These are phyloP conservation scores for Orgyia antiqua DNA, from an alignment of 2,888 invertebrate genomes.

Conservation along the genomic window DNA sequence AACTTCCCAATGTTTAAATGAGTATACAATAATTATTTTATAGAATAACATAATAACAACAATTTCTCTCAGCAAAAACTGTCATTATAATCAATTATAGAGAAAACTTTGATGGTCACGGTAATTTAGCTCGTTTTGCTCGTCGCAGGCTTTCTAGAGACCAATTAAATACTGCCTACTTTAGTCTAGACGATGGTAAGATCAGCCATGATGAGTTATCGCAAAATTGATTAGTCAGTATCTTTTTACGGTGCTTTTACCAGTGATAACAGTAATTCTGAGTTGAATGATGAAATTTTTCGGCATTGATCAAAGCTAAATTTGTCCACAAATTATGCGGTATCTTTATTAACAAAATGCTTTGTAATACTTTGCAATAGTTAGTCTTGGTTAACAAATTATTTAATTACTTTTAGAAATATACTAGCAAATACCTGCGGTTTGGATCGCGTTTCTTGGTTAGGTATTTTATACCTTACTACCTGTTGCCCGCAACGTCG, in stretches of 20 bases:
- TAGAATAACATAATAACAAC: slow-evolving; percentile 12
- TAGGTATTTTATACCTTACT: too few relatives aligned
- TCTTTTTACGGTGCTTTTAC: slow-evolving; percentile 1
- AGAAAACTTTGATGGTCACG: slow-evolving; percentile 26
- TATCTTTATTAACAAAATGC: too few relatives aligned
- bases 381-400: too few relatives aligned
- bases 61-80: slow-evolving; percentile 24
- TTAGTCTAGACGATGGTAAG: slow-evolving; percentile 25
- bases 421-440: too few relatives aligned
- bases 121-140: slow-evolving; percentile 29
- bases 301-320: background rate
- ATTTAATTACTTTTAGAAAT: background rate
- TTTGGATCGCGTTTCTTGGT: too few relatives aligned
- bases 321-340: too few relatives aligned
- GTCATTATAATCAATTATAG: slow-evolving; percentile 30
- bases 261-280: background rate
- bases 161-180: slow-evolving; percentile 36
- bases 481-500: too few relatives aligned
- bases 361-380: too few relatives aligned
- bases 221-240: slow-evolving; percentile 24
- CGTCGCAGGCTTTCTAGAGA: slow-evolving; percentile 34
- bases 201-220: slow-evolving; percentile 23
- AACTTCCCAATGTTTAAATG: background rate
- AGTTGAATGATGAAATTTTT: background rate
- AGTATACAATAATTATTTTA: slow-evolving; percentile 3